Evolutionary conservation across 2,797 vertebrate genomes (phyloP), one percentile per base, ranked within the genome.

Genomic region (Eurystomus glaucurus): DNA sequence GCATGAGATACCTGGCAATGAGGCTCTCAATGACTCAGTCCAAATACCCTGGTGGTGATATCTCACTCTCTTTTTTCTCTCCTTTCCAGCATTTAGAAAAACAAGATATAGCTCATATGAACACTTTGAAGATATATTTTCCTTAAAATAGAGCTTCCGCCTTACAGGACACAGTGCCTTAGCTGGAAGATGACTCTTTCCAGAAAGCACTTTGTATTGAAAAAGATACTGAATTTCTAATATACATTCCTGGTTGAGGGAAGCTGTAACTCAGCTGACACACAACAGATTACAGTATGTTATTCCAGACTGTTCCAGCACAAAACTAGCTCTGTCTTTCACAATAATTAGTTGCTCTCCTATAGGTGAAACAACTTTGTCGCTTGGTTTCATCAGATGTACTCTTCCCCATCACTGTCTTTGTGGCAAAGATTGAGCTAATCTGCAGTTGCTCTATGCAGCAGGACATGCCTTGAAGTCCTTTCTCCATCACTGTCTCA

Each of bases 291-390:
- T 80, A 64, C 60, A 80, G 25, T 28, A 64, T 70, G 57, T 77
- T 88, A 11, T 75, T 95, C 65, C 69, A 88, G 85, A 65, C 23
- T 71, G 41, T 65, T 94, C 45, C 17, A 57, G 76, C 26, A 88
- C 69, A 84, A 88, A 96, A 96, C 75, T 78, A 96, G 37, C 43
- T 91, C 69, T 61, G 8, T 78, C n/a, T 92, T 85, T 91, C 62
- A 86, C 25, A 37, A 28, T 81, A 95, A 79, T 81, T 82, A 93
- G 88, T 90, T 87, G 46, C 31, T 85, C 88, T 93, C 52, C 51
- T 79, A 58, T 22, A 66, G 43, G 19, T 82, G 37, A 83, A 90
- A 39, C 37, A 79, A 37, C 29, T 88, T 68, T 75, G 23, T 78
- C 37, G 15, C 14, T 82, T 81, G 33, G 6, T 69, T 95, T 92